A percentile compares a stretch with the other conserved stretches of the same genome.
Evolutionary conservation across 2,797 vertebrate species (phyloP).

Genomic region (Catharus ustulatus): DNA sequence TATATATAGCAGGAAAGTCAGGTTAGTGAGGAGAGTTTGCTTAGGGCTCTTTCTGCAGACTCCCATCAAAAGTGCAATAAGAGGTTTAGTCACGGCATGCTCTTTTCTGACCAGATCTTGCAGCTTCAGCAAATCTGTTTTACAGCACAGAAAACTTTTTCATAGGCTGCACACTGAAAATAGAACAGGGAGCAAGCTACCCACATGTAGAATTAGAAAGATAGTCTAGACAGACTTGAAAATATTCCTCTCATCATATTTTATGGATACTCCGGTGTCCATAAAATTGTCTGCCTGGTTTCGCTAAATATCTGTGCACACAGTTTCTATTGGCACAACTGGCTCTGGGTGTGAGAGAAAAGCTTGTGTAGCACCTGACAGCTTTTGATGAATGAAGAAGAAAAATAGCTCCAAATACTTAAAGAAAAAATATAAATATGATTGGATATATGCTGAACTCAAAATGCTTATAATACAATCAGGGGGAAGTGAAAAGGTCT

Average conservation of each 20-base stretch:
- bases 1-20: rapidly evolving
- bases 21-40: neutral
- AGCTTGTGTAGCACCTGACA: neutral
- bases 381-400: neutral
- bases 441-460: neutral
- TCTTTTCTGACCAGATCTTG: neutral
- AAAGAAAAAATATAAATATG: neutral
- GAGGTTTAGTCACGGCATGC: neutral
- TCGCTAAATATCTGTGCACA: neutral
- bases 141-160: neutral
- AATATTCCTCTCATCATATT: neutral
- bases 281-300: neutral
- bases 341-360: neutral
- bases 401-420: neutral
- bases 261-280: neutral
- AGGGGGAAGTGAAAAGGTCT: neutral
- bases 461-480: neutral
- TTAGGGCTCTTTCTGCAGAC: neutral
- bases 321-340: neutral
- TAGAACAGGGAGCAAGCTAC: neutral
- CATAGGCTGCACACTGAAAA: neutral
- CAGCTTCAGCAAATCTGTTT: neutral
- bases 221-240: neutral
- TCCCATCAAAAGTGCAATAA: neutral
- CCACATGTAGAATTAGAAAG: neutral